Percentiles rank a stretch among this genome's conserved stretches.
These are phyloP conservation scores for Rhea pennata DNA, from an alignment of 2,113 vertebrate genomes.

Conservation along the genomic window DNA sequence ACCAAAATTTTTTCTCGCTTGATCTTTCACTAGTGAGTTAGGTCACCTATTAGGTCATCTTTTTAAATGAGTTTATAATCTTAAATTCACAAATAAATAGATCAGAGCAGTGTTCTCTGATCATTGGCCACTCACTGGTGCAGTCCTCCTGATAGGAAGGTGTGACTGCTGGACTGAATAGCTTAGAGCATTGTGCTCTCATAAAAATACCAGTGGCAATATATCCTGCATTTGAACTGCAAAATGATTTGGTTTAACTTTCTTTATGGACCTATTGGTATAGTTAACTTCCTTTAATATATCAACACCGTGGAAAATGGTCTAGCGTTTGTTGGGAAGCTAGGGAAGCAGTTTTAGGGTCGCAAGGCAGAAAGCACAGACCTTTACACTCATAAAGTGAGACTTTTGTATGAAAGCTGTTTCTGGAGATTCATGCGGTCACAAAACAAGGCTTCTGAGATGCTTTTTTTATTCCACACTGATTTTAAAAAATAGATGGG, in stretches of 20 bases:
- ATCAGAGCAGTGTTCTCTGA: neutral
- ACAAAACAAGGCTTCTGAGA: neutral
- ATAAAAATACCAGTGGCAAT: neutral
- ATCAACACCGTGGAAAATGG: neutral
- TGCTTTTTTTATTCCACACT: neutral
- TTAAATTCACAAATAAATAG: neutral
- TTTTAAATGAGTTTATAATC: neutral
- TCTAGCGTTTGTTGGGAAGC: neutral
- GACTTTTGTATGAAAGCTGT: neutral
- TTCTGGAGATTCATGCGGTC: neutral
- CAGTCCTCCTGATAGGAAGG: neutral
- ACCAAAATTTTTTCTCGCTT: neutral
- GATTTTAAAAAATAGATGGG: neutral
- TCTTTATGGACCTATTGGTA: neutral
- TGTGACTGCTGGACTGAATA: neutral
- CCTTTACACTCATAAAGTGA: neutral
- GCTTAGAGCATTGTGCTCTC: neutral
- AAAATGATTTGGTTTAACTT: neutral
- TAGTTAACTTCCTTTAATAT: neutral
- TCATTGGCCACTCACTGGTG: neutral
- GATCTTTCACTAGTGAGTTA: neutral
- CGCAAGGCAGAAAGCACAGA: accelerated
- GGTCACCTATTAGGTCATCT: neutral
- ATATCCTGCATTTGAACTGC: neutral
- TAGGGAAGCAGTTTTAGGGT: neutral